Conservation (phyloP, 2,797 vertebrate genomes). For the Heterohyrax brucei region DNA sequence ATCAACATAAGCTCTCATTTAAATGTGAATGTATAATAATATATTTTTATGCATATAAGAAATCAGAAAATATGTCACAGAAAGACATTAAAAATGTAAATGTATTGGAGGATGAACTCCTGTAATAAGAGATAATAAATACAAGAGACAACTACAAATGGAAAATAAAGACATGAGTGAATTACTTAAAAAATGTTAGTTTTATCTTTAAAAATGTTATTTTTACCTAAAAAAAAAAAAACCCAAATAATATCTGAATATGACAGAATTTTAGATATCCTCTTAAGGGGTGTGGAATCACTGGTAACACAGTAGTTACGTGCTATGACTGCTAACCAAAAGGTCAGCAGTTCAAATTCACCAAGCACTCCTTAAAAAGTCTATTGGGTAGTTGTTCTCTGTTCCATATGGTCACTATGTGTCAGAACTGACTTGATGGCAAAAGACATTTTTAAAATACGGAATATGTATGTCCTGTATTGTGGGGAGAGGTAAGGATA, state of each 20-base stretch:
- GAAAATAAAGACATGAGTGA: neutral
- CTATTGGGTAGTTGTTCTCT: too few relatives aligned
- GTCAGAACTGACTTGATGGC: too few relatives aligned
- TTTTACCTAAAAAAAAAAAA: neutral
- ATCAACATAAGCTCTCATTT: neutral
- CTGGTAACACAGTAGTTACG: too few relatives aligned
- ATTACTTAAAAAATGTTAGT: neutral
- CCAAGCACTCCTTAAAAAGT: too few relatives aligned
- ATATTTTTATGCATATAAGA: neutral
- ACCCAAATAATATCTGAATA: neutral
- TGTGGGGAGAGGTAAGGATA: neutral
- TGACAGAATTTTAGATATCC: slow-evolving; percentile 9
- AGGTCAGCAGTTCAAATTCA: too few relatives aligned
- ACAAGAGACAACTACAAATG: neutral
- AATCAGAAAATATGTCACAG: neutral
- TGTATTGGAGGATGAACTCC: neutral
- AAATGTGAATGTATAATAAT: neutral
- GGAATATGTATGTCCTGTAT: neutral
- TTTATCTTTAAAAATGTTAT: neutral
- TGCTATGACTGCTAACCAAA: too few relatives aligned
- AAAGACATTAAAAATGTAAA: neutral
- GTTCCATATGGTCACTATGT: too few relatives aligned
- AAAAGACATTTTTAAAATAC: too few relatives aligned
- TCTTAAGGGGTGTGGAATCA: neutral
- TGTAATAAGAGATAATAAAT: neutral